phyloP scores from a whole-genome alignment of 2,797 vertebrate genomes.

The Mormyrus proboscirostris region DNA sequence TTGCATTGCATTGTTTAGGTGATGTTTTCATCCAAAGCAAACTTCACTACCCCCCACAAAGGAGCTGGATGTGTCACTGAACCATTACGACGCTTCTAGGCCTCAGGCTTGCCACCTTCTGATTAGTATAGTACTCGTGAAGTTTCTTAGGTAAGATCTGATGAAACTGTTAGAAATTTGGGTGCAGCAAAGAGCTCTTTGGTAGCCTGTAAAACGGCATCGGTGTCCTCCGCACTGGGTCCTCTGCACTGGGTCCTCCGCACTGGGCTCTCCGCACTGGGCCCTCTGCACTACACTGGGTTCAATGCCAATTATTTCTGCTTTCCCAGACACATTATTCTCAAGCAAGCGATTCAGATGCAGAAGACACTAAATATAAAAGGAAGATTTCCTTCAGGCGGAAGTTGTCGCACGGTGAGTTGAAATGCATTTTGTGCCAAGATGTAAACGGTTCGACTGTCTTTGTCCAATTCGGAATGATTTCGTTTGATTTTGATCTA shows the following conservation, averaged over 20 bases:
- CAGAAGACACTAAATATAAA: slow-evolving; percentile 65
- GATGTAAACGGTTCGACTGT: not conserved
- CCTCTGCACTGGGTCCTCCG: not conserved
- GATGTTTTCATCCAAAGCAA: not conserved
- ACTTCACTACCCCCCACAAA: not conserved
- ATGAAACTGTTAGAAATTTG: not conserved
- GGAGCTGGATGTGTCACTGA: not conserved
- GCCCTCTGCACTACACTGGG: not conserved
- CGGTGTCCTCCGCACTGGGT: not conserved
- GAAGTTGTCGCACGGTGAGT: slow-evolving; percentile 77
- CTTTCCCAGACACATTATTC: slow-evolving; percentile 65
- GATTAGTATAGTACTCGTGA: not conserved
- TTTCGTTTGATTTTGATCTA: not conserved
- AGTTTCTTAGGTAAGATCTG: not conserved
- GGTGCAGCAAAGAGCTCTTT: not conserved
- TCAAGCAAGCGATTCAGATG: slow-evolving; percentile 69
- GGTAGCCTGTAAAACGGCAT: not conserved
- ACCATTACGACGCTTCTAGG: not conserved
- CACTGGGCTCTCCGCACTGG: not conserved
- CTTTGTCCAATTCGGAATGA: not conserved
- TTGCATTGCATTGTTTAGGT: not conserved
- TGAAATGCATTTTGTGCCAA: slow-evolving; percentile 7
- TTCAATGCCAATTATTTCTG: slow-evolving; percentile 8
- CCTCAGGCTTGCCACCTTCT: not conserved
- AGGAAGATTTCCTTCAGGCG: slow-evolving; percentile 86